phyloP scores from a whole-genome alignment of 2,888 invertebrate genomes.

The Artemia sp. region DNA sequence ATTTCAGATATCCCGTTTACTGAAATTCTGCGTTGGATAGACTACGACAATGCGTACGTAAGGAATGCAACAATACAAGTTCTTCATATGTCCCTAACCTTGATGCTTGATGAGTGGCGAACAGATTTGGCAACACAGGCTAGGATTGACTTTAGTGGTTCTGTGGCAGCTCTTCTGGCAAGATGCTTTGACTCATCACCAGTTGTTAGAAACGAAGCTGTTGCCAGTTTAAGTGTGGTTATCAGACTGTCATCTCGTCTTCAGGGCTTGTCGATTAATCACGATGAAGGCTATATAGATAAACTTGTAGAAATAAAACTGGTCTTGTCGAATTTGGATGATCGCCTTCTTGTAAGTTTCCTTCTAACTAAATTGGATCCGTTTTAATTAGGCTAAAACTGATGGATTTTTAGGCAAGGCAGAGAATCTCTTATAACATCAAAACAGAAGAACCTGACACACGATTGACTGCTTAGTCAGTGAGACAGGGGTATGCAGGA shows the following conservation, averaged over 20 bases:
- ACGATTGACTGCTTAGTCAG: too few relatives aligned
- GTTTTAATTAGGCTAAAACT: too few relatives aligned
- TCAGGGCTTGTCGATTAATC: not conserved
- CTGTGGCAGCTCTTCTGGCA: not conserved
- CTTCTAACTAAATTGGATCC: too few relatives aligned
- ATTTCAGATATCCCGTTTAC: not conserved
- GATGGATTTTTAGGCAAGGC: too few relatives aligned
- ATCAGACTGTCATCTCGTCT: conserved; percentile 7
- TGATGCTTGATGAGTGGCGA: conserved; percentile 2
- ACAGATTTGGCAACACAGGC: not conserved
- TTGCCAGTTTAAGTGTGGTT: conserved; percentile 2
- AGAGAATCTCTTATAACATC: too few relatives aligned
- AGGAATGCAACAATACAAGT: not conserved
- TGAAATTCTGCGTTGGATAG: conserved; percentile 8
- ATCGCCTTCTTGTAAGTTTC: not conserved
- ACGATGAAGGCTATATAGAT: conserved; percentile 1
- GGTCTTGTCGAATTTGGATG: not conserved
- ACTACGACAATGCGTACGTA: conserved; percentile 11
- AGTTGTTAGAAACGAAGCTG: not conserved
- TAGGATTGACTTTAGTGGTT: not conserved
- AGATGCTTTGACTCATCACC: conserved; percentile 14
- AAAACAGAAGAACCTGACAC: too few relatives aligned
- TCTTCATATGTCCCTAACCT: not conserved
- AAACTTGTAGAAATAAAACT: conserved; percentile 1
- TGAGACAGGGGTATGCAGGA: too few relatives aligned